phyloP scores from a whole-genome alignment of 2,113 vertebrate species.

The Pomatostomus ruficeps region DNA sequence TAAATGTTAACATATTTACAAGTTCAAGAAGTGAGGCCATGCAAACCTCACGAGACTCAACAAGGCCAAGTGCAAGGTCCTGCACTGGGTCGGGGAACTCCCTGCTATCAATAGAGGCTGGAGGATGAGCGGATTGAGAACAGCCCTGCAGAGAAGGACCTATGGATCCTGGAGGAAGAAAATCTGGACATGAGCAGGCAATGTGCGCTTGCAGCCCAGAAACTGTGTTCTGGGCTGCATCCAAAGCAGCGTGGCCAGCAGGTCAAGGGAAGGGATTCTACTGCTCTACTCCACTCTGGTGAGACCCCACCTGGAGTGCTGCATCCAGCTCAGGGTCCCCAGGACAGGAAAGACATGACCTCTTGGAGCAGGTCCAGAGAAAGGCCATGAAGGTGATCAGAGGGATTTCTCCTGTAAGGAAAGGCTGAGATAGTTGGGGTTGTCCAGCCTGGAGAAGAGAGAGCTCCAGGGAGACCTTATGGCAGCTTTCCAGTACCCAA shows the following conservation, averaged over 20 bases:
- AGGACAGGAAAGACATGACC: neutral
- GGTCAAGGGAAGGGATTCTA: neutral
- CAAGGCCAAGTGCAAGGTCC: neutral
- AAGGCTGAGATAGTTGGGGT: neutral
- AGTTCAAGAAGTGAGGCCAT: neutral
- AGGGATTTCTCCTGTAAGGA: neutral
- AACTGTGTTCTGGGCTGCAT: neutral
- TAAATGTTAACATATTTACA: neutral
- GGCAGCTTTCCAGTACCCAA: neutral
- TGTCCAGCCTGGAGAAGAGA: neutral
- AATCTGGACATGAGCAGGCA: neutral
- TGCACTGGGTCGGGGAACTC: neutral
- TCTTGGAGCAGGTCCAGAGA: neutral
- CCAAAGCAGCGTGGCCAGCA: accelerated
- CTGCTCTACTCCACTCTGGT: neutral
- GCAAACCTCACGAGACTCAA: neutral
- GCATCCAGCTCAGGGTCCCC: neutral
- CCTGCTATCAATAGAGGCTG: neutral
- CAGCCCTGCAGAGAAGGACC: neutral
- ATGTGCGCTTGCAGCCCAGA: neutral
- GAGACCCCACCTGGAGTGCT: neutral
- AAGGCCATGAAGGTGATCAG: neutral
- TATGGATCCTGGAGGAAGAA: neutral
- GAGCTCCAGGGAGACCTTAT: neutral
- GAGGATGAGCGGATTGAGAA: neutral